Percentiles rank a stretch among this genome's conserved stretches.
Conservation (phyloP, 2,888 invertebrate species). For the Sinhomidia bicolor region DNA sequence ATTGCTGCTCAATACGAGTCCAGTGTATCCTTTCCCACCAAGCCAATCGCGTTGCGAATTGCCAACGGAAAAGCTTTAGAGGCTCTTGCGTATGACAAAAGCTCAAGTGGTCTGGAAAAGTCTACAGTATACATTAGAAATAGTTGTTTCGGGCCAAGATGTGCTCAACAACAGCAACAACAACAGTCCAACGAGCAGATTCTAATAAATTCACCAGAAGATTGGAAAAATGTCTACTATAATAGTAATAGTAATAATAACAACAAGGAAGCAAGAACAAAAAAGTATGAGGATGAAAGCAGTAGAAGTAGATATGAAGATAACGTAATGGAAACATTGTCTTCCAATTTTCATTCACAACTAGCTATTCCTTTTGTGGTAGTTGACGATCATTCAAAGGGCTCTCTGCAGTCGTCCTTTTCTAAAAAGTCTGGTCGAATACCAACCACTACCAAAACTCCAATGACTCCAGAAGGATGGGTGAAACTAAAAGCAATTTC, state of each 20-base stretch:
- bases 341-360: slow-evolving; percentile 62
- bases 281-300: slow-evolving; percentile 44
- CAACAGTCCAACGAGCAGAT: neutral
- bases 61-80: slow-evolving; percentile 51
- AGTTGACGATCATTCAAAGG: slow-evolving; percentile 49
- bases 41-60: slow-evolving; percentile 65
- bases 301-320: slow-evolving; percentile 8
- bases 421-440: slow-evolving; percentile 37
- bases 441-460: slow-evolving; percentile 54
- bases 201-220: slow-evolving; percentile 53
- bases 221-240: slow-evolving; percentile 67
- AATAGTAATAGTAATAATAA: no score
- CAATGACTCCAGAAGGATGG: slow-evolving; percentile 71
- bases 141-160: slow-evolving; percentile 75
- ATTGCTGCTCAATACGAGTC: no score
- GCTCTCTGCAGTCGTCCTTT: neutral
- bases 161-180: slow-evolving; percentile 13
- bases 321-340: slow-evolving; percentile 54
- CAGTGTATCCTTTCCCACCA: slow-evolving; percentile 68
- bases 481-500: slow-evolving; percentile 77
- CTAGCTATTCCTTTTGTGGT: slow-evolving; percentile 61
- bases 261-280: slow-evolving; percentile 37
- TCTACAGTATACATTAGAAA: slow-evolving; percentile 68
- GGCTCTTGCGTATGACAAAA: neutral
- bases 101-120: slow-evolving; percentile 40